These are phyloP conservation scores for Philaethria dido DNA, from an alignment of 2,888 invertebrate species.

Conservation along the genomic window DNA sequence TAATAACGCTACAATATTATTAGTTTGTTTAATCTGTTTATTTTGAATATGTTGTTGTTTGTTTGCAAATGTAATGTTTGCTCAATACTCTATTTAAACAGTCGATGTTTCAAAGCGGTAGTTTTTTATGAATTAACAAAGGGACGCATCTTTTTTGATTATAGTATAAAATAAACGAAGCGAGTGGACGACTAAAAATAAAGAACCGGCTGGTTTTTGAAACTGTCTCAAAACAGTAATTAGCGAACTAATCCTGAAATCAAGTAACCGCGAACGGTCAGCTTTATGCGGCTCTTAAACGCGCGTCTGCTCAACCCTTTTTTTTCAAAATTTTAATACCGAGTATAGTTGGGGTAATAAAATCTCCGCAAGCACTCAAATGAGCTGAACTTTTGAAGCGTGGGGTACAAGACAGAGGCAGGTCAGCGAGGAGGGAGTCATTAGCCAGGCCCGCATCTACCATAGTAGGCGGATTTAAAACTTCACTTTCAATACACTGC, in stretches of 20 bases:
- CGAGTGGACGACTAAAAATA: constrained; percentile 42
- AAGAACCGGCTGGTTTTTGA: constrained; percentile 54
- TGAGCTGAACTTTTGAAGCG: constrained; percentile 83
- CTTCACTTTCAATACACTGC: constrained; percentile 17
- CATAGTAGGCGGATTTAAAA: constrained; percentile 21
- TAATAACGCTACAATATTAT: constrained; percentile 32
- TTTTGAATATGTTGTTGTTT: constrained; percentile 21
- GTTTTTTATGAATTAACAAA: constrained; percentile 28
- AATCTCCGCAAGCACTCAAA: constrained; percentile 82
- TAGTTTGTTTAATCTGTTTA: constrained; percentile 28
- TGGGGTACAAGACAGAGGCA: constrained; percentile 79
- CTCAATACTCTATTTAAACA: constrained; percentile 18
- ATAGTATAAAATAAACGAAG: constrained; percentile 31
- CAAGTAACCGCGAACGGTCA: constrained; percentile 79
- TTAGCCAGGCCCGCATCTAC: constrained; percentile 63
- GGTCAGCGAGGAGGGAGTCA: constrained; percentile 79
- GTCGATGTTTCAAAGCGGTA: constrained; percentile 8
- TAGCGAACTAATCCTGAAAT: constrained; percentile 72
- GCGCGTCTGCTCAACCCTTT: constrained; percentile 73
- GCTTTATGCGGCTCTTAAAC: constrained; percentile 69
- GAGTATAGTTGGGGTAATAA: constrained; percentile 81
- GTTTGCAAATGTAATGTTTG: constrained; percentile 22
- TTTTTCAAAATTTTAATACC: constrained; percentile 74
- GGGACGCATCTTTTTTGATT: constrained; percentile 26
- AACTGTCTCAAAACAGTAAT: constrained; percentile 76